These are phyloP conservation scores for Zhengitettix transpicula DNA, from an alignment of 2,888 invertebrate species.

Conservation along the genomic window DNA sequence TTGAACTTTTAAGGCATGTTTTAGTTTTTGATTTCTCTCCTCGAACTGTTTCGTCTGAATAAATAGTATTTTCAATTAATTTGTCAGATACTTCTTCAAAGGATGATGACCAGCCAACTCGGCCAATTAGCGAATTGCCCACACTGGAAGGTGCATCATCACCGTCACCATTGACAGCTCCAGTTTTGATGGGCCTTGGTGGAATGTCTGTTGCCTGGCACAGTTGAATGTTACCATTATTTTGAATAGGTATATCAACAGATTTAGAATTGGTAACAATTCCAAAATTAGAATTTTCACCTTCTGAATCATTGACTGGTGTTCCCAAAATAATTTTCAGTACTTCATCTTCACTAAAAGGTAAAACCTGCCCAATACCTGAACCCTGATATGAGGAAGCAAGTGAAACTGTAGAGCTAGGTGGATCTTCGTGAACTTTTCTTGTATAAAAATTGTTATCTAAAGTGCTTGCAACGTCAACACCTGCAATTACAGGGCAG, in stretches of 20 bases:
- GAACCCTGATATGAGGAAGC: conserved; percentile 10
- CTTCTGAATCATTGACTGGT: conserved; percentile 23
- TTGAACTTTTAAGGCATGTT: not conserved
- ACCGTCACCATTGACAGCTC: not conserved
- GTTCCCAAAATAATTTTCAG: conserved; percentile 44
- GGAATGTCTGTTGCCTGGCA: conserved; percentile 11
- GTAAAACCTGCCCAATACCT: conserved; percentile 5
- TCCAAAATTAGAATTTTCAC: not conserved
- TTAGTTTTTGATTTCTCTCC: not conserved
- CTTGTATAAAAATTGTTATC: conserved; percentile 11
- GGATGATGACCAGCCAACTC: conserved; percentile 47
- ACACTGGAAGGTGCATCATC: conserved; percentile 21
- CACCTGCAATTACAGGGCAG: conserved; percentile 39
- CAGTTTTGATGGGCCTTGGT: conserved; percentile 12
- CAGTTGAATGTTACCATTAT: not conserved
- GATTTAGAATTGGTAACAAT: not conserved
- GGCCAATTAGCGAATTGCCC: conserved; percentile 47
- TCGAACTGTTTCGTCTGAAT: conserved; percentile 18
- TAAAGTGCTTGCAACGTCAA: conserved; percentile 58
- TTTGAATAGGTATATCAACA: not conserved
- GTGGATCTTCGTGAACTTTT: conserved; percentile 12
- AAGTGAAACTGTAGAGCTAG: conserved; percentile 1
- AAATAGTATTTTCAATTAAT: not conserved
- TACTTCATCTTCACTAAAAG: conserved; percentile 52
- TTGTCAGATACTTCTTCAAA: conserved; percentile 30